A percentile compares a stretch with the other conserved stretches of the same genome.
These are phyloP conservation scores for Lasioglossum albipes DNA, from an alignment of 1,140 invertebrate species.

Conservation along the genomic window DNA sequence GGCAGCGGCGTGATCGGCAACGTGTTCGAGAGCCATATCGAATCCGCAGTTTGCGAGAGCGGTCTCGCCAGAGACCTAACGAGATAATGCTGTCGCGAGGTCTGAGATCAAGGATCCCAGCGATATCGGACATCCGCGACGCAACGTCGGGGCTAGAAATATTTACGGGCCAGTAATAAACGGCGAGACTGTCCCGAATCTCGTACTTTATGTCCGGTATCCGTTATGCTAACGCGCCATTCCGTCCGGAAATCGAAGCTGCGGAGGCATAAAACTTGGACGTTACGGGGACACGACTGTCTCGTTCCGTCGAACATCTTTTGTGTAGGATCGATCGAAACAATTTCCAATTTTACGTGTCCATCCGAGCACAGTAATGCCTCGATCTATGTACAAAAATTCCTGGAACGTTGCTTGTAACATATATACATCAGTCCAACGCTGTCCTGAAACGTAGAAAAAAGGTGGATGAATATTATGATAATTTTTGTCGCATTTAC, in stretches of 20 bases:
- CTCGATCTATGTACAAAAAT: no score
- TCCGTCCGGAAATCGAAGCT: neutral
- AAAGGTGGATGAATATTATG: no score
- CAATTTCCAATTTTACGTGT: neutral
- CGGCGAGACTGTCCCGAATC: neutral
- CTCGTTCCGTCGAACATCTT: neutral
- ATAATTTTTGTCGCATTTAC: no score
- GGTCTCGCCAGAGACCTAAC: neutral
- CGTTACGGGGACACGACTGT: neutral
- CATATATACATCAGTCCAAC: no score
- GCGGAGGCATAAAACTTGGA: neutral
- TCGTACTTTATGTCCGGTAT: conserved; percentile 30
- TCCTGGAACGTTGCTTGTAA: no score
- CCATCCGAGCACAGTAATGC: no score
- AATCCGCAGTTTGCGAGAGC: neutral
- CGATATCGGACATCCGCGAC: neutral
- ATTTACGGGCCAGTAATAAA: conserved; percentile 28
- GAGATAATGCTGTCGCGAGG: neutral
- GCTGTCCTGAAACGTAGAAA: no score
- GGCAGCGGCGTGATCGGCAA: neutral
- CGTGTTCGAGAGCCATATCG: neutral
- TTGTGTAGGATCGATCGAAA: neutral
- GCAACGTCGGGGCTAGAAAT: no score
- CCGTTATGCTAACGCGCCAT: conserved; percentile 3
- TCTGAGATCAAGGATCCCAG: neutral